These are phyloP conservation scores for Sigmodon hispidus DNA, from an alignment of 2,113 vertebrate genomes.

Conservation along the genomic window DNA sequence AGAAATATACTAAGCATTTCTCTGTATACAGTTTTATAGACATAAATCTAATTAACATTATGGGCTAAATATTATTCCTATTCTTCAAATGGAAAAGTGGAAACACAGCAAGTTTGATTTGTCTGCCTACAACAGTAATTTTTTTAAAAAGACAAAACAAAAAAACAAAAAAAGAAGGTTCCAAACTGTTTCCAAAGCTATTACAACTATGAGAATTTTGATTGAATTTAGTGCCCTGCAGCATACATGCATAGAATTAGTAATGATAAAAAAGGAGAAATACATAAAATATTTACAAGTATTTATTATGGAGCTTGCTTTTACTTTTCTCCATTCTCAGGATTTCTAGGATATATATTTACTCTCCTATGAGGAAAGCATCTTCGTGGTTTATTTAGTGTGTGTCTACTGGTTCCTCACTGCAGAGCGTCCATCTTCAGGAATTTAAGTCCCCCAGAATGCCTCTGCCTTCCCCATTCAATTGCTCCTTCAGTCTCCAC, in stretches of 20 bases:
- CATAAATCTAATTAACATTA: not conserved
- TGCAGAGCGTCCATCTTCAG: not conserved
- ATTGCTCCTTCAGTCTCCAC: not conserved
- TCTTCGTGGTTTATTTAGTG: not conserved
- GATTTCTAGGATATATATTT: not conserved
- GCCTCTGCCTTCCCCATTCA: not conserved
- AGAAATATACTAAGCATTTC: not conserved
- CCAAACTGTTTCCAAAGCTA: not conserved
- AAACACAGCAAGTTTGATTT: not conserved
- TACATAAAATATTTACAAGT: not conserved
- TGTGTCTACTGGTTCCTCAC: not conserved
- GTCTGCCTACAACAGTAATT: not conserved
- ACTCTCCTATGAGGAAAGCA: not conserved
- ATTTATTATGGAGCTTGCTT: not conserved
- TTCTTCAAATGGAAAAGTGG: conserved; percentile 18
- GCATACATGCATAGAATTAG: not conserved
- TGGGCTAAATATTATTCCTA: not conserved
- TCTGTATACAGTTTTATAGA: not conserved
- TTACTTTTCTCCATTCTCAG: not conserved
- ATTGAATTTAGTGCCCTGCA: fast-evolving
- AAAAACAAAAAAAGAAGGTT: not conserved
- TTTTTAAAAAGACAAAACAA: not conserved
- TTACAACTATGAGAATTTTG: not conserved
- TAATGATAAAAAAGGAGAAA: not conserved
- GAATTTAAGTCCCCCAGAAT: not conserved